Conservation (phyloP, 2,888 invertebrate species). For the Trichogramma dendrolimi region DNA sequence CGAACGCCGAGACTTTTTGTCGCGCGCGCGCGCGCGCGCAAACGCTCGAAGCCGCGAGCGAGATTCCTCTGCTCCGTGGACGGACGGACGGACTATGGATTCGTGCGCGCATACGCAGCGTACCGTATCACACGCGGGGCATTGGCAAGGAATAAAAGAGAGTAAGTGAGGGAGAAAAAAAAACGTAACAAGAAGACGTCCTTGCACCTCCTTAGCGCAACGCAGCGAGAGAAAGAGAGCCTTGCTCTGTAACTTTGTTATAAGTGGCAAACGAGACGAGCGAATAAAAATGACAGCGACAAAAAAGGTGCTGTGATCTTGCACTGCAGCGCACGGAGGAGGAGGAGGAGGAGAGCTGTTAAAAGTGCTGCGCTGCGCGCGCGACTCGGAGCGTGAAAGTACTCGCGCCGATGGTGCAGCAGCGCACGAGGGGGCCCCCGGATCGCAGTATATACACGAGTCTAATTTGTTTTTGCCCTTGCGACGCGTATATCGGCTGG, state of each 20-base stretch:
- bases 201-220: constrained; percentile 5
- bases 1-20: too few species aligned
- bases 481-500: too few species aligned
- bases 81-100: too few species aligned
- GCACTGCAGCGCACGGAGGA: constrained; percentile 12
- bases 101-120: too few species aligned
- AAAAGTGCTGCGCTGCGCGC: constrained; percentile 25
- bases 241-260: constrained; percentile 14
- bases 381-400: constrained; percentile 15
- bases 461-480: constrained; percentile 18
- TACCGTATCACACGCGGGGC: too few species aligned
- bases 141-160: too few species aligned
- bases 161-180: neutral
- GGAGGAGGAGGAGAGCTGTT: constrained; percentile 21
- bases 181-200: constrained; percentile 14
- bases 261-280: too few species aligned
- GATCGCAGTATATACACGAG: neutral
- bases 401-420: constrained; percentile 20
- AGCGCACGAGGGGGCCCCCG: constrained; percentile 7
- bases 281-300: too few species aligned
- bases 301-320: neutral
- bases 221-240: too few species aligned
- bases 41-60: neutral
- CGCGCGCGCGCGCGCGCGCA: constrained; percentile 7
- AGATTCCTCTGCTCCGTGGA: neutral